These are phyloP conservation scores for Eulemur rubriventer DNA, from an alignment of 2,797 vertebrate species.

Conservation along the genomic window DNA sequence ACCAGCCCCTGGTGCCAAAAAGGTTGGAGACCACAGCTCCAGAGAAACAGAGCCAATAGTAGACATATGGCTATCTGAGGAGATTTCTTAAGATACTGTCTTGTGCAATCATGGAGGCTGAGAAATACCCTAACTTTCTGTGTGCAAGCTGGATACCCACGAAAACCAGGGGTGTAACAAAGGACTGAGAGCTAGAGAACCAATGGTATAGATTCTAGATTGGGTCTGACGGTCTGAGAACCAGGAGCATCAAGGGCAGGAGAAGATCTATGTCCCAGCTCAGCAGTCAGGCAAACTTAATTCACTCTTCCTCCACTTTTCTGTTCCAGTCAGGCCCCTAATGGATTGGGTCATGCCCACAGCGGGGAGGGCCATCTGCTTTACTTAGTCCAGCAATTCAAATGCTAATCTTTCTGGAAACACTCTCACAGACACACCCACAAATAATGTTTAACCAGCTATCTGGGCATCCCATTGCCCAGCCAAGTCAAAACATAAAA, in stretches of 20 bases:
- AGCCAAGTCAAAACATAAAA: neutral
- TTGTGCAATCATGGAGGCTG: neutral
- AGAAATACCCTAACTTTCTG: neutral
- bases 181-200: neutral
- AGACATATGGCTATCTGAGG: no score
- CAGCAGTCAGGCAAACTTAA: neutral
- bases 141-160: neutral
- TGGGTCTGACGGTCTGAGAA: neutral
- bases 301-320: neutral
- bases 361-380: neutral
- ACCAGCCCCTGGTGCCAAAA: no score
- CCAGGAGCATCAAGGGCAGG: neutral
- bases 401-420: no score
- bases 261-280: neutral
- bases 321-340: neutral
- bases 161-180: neutral
- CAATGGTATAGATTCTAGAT: neutral
- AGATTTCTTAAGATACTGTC: neutral
- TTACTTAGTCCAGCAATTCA: no score
- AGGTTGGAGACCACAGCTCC: no score
- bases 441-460: no score
- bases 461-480: neutral
- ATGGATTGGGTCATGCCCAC: neutral
- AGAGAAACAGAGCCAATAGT: no score
- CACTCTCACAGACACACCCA: no score